Evolutionary conservation across 1,140 invertebrate genomes (phyloP).

Genomic region (Tenebrio molitor): DNA sequence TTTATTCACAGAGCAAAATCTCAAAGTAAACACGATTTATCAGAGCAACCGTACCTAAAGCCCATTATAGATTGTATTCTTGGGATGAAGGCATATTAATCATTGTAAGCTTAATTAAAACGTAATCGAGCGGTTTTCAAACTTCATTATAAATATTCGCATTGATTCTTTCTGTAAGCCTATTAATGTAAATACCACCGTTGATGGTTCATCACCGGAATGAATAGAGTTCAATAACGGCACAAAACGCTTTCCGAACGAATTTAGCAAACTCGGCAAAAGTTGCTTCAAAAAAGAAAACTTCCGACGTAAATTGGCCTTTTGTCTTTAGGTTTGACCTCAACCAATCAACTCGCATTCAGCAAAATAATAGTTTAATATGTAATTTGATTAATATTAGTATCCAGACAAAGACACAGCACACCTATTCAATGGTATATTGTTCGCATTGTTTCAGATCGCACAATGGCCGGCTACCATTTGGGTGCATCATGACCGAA

Average conservation of each 20-base stretch:
- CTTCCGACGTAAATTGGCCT: too few relatives aligned
- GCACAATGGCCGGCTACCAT: constrained; percentile 46
- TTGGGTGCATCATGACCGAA: constrained; percentile 56
- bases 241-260: too few relatives aligned
- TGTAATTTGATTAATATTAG: constrained; percentile 29
- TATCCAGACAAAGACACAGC: constrained; percentile 5
- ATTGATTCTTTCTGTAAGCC: background rate
- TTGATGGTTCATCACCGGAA: too few relatives aligned
- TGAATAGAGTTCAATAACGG: background rate
- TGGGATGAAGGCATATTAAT: constrained; percentile 40
- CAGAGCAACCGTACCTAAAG: constrained; percentile 9
- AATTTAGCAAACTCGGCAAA: too few relatives aligned
- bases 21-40: constrained; percentile 28
- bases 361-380: constrained; percentile 10
- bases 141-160: constrained; percentile 28
- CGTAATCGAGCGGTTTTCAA: constrained; percentile 47
- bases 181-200: background rate
- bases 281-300: too few relatives aligned
- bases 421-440: constrained; percentile 27
- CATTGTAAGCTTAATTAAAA: constrained; percentile 44
- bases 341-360: background rate
- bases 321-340: background rate
- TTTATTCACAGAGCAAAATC: background rate
- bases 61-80: constrained; percentile 39
- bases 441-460: constrained; percentile 53